Evolutionary conservation across 2,113 vertebrate species (phyloP), one percentile per base, ranked within the genome.

Genomic region (Baryphthengus martii): DNA sequence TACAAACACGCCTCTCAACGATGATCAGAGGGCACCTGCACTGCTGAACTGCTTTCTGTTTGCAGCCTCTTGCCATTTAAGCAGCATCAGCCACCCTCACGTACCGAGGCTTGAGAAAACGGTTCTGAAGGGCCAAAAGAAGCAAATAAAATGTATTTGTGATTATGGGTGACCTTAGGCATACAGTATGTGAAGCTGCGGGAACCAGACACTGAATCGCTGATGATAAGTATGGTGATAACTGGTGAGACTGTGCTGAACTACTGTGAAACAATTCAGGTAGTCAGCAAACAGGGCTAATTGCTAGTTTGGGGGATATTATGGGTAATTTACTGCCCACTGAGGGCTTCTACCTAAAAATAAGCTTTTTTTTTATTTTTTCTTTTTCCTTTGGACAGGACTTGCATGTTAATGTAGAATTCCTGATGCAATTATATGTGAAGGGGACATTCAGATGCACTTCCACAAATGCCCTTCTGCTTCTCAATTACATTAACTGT

Each of bases 211-310:
- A 20, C 74, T 10, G 82, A 66, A 82, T 72, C 70, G 83, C 80
- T 85, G 82, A 83, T 78, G 91, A 88, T 95, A 97, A 97, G 66
- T 93, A 82, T 24, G 68, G 93, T 96, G 97, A 94, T 97, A 97
- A 97, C 89, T 31, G 78, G 71, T 68, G 80, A 80, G 79, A 63
- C 85, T 85, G 75, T 68, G 93, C 92, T 81, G 93, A 97, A 96
- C 90, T 92, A 85, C 86, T 79, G 85, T 87, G 88, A 97, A 94
- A 97, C 94, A 95, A 97, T 97, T 96, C 95, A 93, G 86, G 86
- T 93, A 97, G 91, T 96, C 93, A 95, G 95, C 93, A 95, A 97
- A 97, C 79, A 97, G 95, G 92, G 96, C 78, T 96, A 95, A 96
- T 96, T 95, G 83, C 86, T 97, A 94, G 83, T 90, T 97, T 85